Evolutionary conservation across 2,888 invertebrate species (phyloP), one percentile per base, ranked within the genome.

Genomic region (Baccha elongata): DNA sequence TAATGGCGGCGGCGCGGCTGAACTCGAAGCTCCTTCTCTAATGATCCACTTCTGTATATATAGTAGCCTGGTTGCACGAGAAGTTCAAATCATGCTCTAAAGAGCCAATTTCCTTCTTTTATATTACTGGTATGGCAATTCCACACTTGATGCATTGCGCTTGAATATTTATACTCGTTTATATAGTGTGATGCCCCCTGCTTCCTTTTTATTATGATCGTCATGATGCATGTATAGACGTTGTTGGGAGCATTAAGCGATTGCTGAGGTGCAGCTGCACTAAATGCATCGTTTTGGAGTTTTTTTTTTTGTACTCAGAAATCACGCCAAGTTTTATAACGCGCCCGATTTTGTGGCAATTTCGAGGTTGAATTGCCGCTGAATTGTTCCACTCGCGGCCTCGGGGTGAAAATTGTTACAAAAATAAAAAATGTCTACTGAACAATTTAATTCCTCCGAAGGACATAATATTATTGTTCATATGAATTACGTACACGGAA

Each of bases 281-380:
- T 83, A 83, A 83, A 83, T 83, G 83, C 83, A 83, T 68, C 83
- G 83, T 83, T 83, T 83, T 83, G 83, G 52, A 68, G 64, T 83
- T 68, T 76, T 78, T 58, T 76, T 67, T 62, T 83, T 83, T 83
- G 78, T 78, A 32, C 68, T 67, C 68, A 65, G 68, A 78, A 78
- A 83, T 83, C 83, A 83, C 83, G 83, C 83, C 76, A 81, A 19
- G 71, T 53, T 60, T 60, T 67, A 65, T 67, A 81, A 71, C 65
- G 75, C 52, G 72, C 32, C 71, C 58, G 75, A 71, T 81, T 81
- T 75, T 60, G 69, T 60, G 13, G 65, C 62, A 81, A 81, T 81
- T 71, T 60, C 2, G 71, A 44, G 21, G 52, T 44, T 68, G 62
- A 60, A 5, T 4, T 48, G 26, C 15, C 60, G 64, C 29, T 74